Percentiles rank a stretch among this genome's conserved stretches.
Evolutionary conservation across 2,113 vertebrate species (phyloP).

Genomic region (Cardinalis cardinalis): DNA sequence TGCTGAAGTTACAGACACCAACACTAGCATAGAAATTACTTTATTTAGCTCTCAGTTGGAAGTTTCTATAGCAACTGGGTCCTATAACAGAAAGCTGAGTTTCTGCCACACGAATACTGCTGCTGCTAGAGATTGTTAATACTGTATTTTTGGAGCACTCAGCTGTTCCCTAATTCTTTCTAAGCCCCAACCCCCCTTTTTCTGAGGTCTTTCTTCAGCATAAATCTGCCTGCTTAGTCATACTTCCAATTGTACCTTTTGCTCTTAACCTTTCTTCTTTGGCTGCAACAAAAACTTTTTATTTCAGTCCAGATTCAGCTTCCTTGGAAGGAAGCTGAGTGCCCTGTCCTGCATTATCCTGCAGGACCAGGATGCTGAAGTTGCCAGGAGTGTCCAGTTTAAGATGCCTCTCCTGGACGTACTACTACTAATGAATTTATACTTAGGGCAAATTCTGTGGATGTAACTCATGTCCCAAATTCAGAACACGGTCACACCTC

Average conservation of each 20-base stretch:
- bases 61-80: conserved; percentile 81
- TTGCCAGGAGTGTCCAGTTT: not conserved
- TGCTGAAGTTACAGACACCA: conserved; percentile 75
- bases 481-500: not conserved
- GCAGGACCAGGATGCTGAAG: not conserved
- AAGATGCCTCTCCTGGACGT: not conserved
- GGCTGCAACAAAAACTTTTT: not conserved
- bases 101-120: conserved; percentile 50
- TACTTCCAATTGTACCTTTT: conserved; percentile 42
- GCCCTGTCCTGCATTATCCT: not conserved
- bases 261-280: not conserved
- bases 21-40: conserved; percentile 80
- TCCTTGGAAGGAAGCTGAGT: not conserved
- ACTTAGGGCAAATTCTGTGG: not conserved
- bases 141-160: conserved; percentile 39
- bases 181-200: not conserved
- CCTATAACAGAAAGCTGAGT: conserved; percentile 67
- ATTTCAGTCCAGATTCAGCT: conserved; percentile 17
- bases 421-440: not conserved
- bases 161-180: conserved; percentile 23
- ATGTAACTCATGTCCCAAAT: not conserved
- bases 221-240: conserved; percentile 55
- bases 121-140: conserved; percentile 48
- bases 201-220: not conserved
- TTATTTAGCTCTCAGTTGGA: conserved; percentile 81